Evolutionary conservation across 2,888 invertebrate species (phyloP), one percentile per base, ranked within the genome.

Genomic region (Cosmia pyralina): DNA sequence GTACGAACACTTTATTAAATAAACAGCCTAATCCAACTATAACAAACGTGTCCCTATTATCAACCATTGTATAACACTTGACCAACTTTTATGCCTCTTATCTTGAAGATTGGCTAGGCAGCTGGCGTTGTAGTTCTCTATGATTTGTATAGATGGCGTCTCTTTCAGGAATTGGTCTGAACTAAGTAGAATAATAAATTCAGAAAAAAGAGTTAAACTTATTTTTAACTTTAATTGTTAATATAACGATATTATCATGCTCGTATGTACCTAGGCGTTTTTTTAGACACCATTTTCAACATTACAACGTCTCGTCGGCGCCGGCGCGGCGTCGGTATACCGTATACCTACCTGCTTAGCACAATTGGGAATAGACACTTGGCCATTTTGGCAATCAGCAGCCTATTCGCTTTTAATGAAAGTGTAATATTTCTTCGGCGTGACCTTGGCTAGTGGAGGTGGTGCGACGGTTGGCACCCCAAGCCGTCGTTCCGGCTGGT

Each of bases 401-500:
- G 15, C 6, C 52, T 63, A 28, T n/a, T 55, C 8, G 19, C 19
- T 57, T 15, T 58, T 69, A 67, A 69, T 63, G 64, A 75, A 77
- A 81, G 70, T 75, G 71, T 75, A 38, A 55, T 69, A 57, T 52
- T 79, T 67, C 65, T 79, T 72, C 59, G 86, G 84, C 60, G 70
- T 88, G 87, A 71, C 89, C 89, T 88, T 90, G 89, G 84, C 55
- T n/a, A 22, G 57, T 48, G 69, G 73, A 82, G 87, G 86, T 88
- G 88, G 88, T 87, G 84, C 83, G 82, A 75, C 86, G 83, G 77
- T 75, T 75, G 87, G 90, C 93, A 93, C 93, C 92, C 92, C 87
- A 83, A 87, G 85, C 78, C 79, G 79, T 70, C 90, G 94, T 94
- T 94, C 92, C 94, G 91, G 88, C 88, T 82, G 85, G 81, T 90